These are phyloP conservation scores for Linurgus olivaceus DNA, from an alignment of 2,797 vertebrate species.

Conservation along the genomic window DNA sequence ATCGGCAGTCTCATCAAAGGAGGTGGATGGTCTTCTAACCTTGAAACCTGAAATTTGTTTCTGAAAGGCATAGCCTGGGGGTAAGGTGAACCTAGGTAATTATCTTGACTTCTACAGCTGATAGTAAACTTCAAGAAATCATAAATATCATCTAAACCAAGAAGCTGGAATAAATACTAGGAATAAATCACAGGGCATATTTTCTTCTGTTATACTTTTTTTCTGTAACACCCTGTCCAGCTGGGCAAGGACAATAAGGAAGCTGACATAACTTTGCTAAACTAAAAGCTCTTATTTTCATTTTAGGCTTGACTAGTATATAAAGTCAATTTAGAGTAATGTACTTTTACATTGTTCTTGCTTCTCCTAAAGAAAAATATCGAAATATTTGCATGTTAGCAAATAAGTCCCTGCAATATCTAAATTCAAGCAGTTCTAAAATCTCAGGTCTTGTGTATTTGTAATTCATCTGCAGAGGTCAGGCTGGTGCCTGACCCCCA, in stretches of 20 bases:
- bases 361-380: not conserved
- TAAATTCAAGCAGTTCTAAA: not conserved
- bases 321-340: not conserved
- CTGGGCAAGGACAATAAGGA: not conserved
- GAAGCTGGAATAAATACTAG: not conserved
- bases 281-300: not conserved
- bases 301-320: not conserved
- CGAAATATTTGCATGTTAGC: fast-evolving
- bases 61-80: not conserved
- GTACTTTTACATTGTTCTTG: not conserved
- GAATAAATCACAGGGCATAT: not conserved
- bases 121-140: not conserved
- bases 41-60: not conserved
- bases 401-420: not conserved
- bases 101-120: not conserved
- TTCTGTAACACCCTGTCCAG: not conserved
- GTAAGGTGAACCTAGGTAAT: not conserved
- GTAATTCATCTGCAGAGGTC: not conserved
- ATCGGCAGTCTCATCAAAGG: not conserved
- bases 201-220: not conserved
- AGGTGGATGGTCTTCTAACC: not conserved
- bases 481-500: not conserved
- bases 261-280: not conserved
- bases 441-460: not conserved
- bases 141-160: not conserved